A percentile compares a stretch with the other conserved stretches of the same genome.
Conservation (phyloP, 2,888 invertebrate genomes). For the Muschampia staudingeri region DNA sequence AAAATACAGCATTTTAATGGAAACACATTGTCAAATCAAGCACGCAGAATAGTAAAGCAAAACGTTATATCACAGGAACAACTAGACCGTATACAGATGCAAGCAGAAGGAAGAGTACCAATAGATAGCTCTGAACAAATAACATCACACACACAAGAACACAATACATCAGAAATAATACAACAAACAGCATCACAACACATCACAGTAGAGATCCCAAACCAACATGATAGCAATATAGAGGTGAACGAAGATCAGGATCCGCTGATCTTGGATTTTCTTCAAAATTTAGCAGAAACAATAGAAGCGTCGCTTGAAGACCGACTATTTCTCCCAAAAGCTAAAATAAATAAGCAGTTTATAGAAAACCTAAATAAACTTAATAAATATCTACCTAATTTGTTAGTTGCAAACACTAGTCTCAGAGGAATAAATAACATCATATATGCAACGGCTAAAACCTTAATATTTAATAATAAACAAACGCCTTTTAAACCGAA, state of each 20-base stretch:
- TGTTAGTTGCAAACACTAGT: constrained; percentile 4
- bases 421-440: constrained; percentile 21
- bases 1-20: no score
- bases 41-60: no score
- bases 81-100: no score
- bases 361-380: constrained; percentile 20
- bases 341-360: constrained; percentile 25
- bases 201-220: no score
- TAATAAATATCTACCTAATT: constrained; percentile 40
- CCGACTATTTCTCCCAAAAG: constrained; percentile 26
- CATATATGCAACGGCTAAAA: constrained; percentile 31
- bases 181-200: no score
- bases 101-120: no score
- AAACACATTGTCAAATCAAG: no score
- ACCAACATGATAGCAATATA: not conserved
- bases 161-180: no score
- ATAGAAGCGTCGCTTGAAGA: constrained; percentile 12
- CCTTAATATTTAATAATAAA: no score
- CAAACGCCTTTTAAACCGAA: constrained; percentile 31
- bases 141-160: no score
- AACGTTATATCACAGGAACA: no score
- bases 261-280: not conserved
- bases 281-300: not conserved
- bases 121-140: no score
- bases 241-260: not conserved